Conservation (phyloP, 2,113 vertebrate genomes). For the Thoracochromis brauschi region DNA sequence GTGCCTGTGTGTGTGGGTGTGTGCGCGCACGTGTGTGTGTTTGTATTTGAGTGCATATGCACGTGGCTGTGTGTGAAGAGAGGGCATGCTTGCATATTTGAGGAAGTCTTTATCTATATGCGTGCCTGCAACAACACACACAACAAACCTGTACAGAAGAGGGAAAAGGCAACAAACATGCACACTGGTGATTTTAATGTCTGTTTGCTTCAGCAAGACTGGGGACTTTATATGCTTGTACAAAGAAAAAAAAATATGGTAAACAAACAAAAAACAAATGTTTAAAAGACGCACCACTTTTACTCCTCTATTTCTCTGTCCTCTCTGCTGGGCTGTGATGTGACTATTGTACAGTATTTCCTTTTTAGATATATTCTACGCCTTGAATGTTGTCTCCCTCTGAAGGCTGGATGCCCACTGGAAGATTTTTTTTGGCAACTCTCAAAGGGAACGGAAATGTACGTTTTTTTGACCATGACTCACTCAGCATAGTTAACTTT, state of each 20-base stretch:
- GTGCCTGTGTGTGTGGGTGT: not conserved
- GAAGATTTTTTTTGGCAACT: not conserved
- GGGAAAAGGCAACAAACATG: not conserved
- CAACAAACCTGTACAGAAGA: constrained; percentile 39
- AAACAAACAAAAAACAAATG: constrained; percentile 37
- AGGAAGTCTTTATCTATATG: not conserved
- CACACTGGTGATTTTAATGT: constrained; percentile 8
- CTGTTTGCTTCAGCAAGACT: constrained; percentile 13
- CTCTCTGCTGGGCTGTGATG: constrained; percentile 64
- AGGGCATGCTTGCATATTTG: not conserved
- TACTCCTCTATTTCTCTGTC: constrained; percentile 19
- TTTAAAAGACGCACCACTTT: constrained; percentile 41
- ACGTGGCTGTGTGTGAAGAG: not conserved
- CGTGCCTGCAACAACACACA: constrained; percentile 28
- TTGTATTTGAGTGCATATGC: not conserved
- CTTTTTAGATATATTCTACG: constrained; percentile 68
- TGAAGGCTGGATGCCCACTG: constrained; percentile 49
- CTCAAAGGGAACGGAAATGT: not conserved
- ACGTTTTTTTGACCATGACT: not conserved
- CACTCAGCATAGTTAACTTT: not conserved
- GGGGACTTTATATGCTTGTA: constrained; percentile 59
- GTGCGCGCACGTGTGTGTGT: not conserved
- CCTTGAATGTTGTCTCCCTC: constrained; percentile 71
- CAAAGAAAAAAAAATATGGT: constrained; percentile 42
- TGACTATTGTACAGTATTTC: constrained; percentile 70